Evolutionary conservation across 1,140 invertebrate genomes (phyloP).

Genomic region (Maconellicoccus hirsutus): DNA sequence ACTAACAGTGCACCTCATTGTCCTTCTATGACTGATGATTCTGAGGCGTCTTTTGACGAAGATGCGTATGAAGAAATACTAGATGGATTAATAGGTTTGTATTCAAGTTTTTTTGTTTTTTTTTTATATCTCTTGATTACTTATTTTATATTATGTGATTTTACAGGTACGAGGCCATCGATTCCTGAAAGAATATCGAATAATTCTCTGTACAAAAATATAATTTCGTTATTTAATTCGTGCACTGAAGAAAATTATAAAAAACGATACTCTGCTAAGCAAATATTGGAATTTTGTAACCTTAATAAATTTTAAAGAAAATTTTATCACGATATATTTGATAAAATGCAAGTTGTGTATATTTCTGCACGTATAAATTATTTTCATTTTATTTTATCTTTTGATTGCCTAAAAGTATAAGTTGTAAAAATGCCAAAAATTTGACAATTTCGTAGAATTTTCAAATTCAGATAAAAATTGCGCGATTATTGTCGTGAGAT

Average conservation of each 20-base stretch:
- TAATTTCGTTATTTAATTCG: constrained; percentile 55
- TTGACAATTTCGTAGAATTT: too few species aligned
- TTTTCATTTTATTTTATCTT: too few species aligned
- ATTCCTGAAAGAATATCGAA: constrained; percentile 45
- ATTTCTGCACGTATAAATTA: too few species aligned
- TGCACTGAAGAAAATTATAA: constrained; percentile 52
- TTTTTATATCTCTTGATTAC: background rate
- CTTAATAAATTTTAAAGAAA: background rate
- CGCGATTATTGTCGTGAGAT: too few species aligned
- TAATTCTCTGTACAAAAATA: constrained; percentile 44
- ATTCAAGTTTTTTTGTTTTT: background rate
- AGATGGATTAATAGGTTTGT: constrained; percentile 19
- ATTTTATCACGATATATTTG: too few species aligned
- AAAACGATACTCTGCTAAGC: constrained; percentile 46
- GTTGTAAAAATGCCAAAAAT: too few species aligned
- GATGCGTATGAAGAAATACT: constrained; percentile 16
- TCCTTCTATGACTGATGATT: background rate
- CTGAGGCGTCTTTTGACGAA: constrained; percentile 15
- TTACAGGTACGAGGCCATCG: constrained; percentile 44
- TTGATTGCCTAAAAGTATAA: too few species aligned
- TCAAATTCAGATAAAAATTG: too few species aligned
- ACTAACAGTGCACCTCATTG: constrained; percentile 52
- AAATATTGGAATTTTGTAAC: constrained; percentile 25
- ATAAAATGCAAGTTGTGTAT: too few species aligned
- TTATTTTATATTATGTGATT: constrained; percentile 18